Evolutionary conservation across 1,140 invertebrate species (phyloP).

Genomic region (Orchestia grillus): DNA sequence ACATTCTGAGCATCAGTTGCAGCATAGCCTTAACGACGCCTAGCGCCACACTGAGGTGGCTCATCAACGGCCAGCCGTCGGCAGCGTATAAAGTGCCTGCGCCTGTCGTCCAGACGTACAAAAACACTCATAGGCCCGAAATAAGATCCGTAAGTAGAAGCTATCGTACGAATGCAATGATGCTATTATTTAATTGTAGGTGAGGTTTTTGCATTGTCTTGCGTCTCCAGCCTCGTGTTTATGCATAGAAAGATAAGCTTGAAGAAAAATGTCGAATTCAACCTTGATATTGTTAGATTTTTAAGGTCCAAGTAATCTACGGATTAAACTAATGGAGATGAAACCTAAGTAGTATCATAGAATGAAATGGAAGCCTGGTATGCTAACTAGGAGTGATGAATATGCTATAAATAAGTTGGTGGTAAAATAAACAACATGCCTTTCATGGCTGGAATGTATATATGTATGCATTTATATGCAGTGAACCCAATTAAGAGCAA

Average conservation of each 20-base stretch:
- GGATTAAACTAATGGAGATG: no score
- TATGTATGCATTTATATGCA: no score
- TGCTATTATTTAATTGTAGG: not conserved
- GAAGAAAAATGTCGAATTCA: not conserved
- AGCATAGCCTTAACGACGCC: not conserved
- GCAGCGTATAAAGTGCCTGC: not conserved
- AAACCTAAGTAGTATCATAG: no score
- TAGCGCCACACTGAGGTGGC: not conserved
- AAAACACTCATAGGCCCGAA: not conserved
- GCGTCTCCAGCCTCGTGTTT: not conserved
- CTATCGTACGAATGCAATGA: not conserved
- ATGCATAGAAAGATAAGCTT: not conserved
- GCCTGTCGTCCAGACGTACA: conserved; percentile 36
- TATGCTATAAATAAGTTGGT: no score
- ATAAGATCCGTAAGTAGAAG: conserved; percentile 20
- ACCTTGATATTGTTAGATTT: not conserved
- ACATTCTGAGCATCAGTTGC: conserved; percentile 8
- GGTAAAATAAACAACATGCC: no score
- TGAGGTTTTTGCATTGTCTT: not conserved
- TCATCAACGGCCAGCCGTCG: conserved; percentile 28
- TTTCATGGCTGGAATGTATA: no score
- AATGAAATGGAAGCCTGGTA: no score
- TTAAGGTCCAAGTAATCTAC: no score
- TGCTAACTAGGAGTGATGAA: no score
- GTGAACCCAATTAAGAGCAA: no score